Conservation (phyloP, 2,888 invertebrate genomes). For the Aleiodes leptofemur region DNA sequence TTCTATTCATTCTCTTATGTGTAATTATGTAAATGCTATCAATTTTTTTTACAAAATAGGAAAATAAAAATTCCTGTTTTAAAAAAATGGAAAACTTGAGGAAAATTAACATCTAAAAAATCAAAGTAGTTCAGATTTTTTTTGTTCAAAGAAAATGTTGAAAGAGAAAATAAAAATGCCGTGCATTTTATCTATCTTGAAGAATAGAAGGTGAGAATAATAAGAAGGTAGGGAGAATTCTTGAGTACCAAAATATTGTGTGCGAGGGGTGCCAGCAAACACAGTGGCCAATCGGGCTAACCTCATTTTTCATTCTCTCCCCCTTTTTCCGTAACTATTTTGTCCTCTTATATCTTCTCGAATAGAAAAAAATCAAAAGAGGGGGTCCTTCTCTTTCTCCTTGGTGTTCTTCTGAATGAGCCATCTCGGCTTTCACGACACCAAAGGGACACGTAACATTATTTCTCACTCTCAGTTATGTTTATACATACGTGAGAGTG, state of each 20-base stretch:
- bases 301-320: conserved; percentile 70
- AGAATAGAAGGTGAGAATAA: conserved; percentile 30
- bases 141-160: too few relatives aligned
- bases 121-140: too few relatives aligned
- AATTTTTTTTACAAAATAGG: too few relatives aligned
- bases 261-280: conserved; percentile 49
- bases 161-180: conserved; percentile 3
- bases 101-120: too few relatives aligned
- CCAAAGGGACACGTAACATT: conserved; percentile 35
- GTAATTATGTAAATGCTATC: too few relatives aligned
- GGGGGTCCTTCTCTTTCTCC: conserved; percentile 26
- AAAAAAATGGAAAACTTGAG: too few relatives aligned
- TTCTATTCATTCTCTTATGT: too few relatives aligned
- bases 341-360: conserved; percentile 16
- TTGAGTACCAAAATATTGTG: conserved; percentile 73
- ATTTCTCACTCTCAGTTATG: not conserved
- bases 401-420: conserved; percentile 42
- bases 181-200: not conserved
- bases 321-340: conserved; percentile 25
- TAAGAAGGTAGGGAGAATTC: conserved; percentile 25
- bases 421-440: conserved; percentile 45
- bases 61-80: too few relatives aligned
- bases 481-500: not conserved
- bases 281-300: conserved; percentile 58
- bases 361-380: not conserved